Percentiles rank a stretch among this genome's conserved stretches.
Evolutionary conservation across 2,888 invertebrate species (phyloP).

Genomic region (Cylloceria caligata): DNA sequence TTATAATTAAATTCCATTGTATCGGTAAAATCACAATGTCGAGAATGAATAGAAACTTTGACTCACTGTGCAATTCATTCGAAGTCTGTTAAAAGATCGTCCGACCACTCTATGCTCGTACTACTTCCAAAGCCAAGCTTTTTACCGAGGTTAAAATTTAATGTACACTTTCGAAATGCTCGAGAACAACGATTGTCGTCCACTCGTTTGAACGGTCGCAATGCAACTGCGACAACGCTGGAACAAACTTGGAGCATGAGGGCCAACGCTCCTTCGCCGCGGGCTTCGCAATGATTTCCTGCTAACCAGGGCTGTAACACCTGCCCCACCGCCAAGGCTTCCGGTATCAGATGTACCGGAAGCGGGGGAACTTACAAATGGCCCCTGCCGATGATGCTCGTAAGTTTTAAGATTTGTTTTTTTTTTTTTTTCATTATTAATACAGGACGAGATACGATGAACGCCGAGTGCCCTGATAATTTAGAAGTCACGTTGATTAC

Average conservation of each 20-base stretch:
- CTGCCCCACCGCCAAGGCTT: constrained; percentile 48
- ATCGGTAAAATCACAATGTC: not conserved
- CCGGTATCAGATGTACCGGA: constrained; percentile 62
- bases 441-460: no score
- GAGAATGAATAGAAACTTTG: not conserved
- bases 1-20: not conserved
- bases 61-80: constrained; percentile 26
- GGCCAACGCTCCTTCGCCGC: constrained; percentile 62
- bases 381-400: not conserved
- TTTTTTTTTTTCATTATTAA: not conserved
- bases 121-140: constrained; percentile 1
- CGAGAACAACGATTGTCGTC: constrained; percentile 51
- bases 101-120: constrained; percentile 12
- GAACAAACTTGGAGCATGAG: constrained; percentile 50
- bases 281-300: constrained; percentile 52
- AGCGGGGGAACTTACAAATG: constrained; percentile 22
- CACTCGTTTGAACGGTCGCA: constrained; percentile 71
- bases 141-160: constrained; percentile 12
- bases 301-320: constrained; percentile 38
- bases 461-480: no score
- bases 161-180: not conserved
- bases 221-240: constrained; percentile 73
- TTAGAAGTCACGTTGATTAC: no score
- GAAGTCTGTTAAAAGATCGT: constrained; percentile 16
- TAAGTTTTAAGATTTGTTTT: not conserved